A percentile compares a stretch with the other conserved stretches of the same genome.
phyloP scores from a whole-genome alignment of 1,140 invertebrate species.

The Hirudo medicinalis region DNA sequence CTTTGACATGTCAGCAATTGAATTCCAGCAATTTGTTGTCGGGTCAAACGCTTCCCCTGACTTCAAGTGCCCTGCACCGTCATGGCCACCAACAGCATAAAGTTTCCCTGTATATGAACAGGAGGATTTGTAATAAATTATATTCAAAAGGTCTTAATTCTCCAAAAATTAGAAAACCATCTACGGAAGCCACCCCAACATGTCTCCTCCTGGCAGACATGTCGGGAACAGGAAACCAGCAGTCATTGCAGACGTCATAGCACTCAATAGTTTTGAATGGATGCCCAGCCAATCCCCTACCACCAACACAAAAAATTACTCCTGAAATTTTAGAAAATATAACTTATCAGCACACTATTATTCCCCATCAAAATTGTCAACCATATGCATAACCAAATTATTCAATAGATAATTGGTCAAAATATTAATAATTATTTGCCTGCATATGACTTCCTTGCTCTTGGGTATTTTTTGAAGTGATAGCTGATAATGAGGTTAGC shows the following conservation, averaged over 20 bases:
- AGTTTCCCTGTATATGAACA: slow-evolving; percentile 30
- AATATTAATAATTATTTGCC: slow-evolving; percentile 19
- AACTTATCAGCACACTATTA: too few relatives aligned
- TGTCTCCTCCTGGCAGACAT: slow-evolving; percentile 39
- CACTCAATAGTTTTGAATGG: slow-evolving; percentile 40
- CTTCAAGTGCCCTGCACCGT: slow-evolving; percentile 38
- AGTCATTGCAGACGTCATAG: slow-evolving; percentile 35
- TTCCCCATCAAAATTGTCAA: too few relatives aligned
- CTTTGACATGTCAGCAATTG: slow-evolving; percentile 37
- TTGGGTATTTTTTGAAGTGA: neutral
- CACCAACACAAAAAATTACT: slow-evolving; percentile 41
- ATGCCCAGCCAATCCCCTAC: slow-evolving; percentile 37
- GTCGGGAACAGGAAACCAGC: slow-evolving; percentile 37
- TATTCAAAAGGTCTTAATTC: neutral
- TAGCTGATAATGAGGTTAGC: neutral
- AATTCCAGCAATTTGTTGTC: slow-evolving; percentile 33
- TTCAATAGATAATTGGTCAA: too few relatives aligned
- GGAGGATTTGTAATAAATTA: neutral
- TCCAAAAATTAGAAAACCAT: slow-evolving; percentile 27
- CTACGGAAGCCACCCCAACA: slow-evolving; percentile 37
- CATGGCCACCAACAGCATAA: slow-evolving; percentile 40
- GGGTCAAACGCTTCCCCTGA: slow-evolving; percentile 40
- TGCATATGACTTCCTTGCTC: slow-evolving; percentile 1
- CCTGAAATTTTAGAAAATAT: slow-evolving; percentile 26
- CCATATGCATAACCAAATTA: too few relatives aligned